Base-by-base conservation (phyloP, 2,113 vertebrate genomes). In the Hippoglossus stenolepis region DNA sequence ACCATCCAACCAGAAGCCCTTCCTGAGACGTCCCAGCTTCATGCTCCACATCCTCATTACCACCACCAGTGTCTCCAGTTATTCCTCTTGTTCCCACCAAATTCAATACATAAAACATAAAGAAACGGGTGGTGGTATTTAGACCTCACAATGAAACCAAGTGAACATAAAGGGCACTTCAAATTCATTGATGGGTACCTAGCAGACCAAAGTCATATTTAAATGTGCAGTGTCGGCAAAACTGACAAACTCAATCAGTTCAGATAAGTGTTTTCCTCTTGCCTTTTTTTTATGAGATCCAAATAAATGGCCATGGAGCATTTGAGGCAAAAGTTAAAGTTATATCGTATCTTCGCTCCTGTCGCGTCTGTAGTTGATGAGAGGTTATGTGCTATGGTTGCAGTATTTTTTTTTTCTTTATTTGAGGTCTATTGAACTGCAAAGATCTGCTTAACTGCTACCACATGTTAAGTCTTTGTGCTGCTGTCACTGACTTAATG, bases 391-490 rank as follows among this genome's bases (percentile, higher is more conserved):
- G 65, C 73, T 38, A 8, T 77, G 58, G 65, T 87, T 80, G 54
- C 74, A 82, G 65, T 58, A 38, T 38, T 70, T 78, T 69, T 38
- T 38, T 18, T 18, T 18, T 43, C 35, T 51, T 71, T 49, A 80
- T 71, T 90, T 86, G 47, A 75, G 18, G 58, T 85, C 63, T 83
- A 49, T 80, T 80, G 61, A 58, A 83, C 87, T 77, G 77, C 66
- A 89, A 87, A 82, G 47, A 64, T 78, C 70, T 74, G 58, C 58
- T 47, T 88, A 93, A 94, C 66, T 89, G 77, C 76, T 86, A 77
- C 89, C 90, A 93, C 77, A 90, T 92, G 92, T 85, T 23, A 56
- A 62, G 78, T 57, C 77, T 83, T 88, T 88, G 85, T 88, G 53
- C 70, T 77, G 79, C 79, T 88, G 85, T 89, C 79, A 80, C 43